Evolutionary conservation across 2,888 invertebrate species (phyloP).

Genomic region (Platerodrilus igneus): DNA sequence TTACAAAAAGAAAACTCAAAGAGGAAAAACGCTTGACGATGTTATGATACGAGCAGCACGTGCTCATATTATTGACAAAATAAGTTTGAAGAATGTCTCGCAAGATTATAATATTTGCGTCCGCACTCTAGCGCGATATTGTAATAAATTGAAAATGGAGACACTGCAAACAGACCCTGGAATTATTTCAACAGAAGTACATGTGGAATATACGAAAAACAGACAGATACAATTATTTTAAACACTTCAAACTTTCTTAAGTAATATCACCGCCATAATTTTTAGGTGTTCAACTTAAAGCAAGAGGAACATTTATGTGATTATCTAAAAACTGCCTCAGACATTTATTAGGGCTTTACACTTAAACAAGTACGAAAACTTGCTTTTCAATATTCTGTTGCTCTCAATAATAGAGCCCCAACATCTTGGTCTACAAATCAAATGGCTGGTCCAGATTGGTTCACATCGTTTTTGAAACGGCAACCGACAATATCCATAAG

Average conservation of each 20-base stretch:
- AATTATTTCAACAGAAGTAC: background rate
- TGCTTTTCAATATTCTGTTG: conserved; percentile 1
- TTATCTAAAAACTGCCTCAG: conserved; percentile 2
- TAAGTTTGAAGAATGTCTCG: no score
- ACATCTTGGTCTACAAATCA: conserved; percentile 4
- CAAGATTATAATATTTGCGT: no score
- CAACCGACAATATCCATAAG: conserved; percentile 2
- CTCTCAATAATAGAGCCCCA: conserved; percentile 1
- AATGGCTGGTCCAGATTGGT: background rate
- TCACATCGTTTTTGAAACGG: conserved; percentile 1
- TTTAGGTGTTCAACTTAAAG: conserved; percentile 1
- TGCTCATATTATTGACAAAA: no score
- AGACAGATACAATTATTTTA: background rate
- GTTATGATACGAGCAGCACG: no score
- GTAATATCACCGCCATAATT: no score
- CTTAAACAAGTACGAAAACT: conserved; percentile 1
- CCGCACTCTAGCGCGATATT: conserved; percentile 5
- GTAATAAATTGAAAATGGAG: conserved; percentile 2
- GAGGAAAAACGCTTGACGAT: no score
- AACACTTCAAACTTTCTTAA: no score
- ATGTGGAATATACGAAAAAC: conserved; percentile 1
- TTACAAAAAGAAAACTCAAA: no score
- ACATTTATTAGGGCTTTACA: conserved; percentile 3
- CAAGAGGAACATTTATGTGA: background rate
- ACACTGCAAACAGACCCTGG: no score